Evolutionary conservation across 2,888 invertebrate species (phyloP), one percentile per base, ranked within the genome.

Genomic region (Synergus japonicus): DNA sequence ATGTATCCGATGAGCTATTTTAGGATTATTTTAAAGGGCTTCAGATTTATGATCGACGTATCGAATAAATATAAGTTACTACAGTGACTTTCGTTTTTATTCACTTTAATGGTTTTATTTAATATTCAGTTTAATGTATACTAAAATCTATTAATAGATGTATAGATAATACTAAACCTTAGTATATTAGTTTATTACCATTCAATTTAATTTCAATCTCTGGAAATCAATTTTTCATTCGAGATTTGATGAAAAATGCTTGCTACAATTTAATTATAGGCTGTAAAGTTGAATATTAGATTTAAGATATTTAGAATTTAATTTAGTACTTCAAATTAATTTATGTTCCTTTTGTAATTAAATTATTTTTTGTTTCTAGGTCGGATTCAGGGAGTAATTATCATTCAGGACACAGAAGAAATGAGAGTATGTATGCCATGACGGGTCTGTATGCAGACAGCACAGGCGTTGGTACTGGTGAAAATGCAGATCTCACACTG

Each of bases 381-480:
- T 92, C 92, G 49, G 91, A 91, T 85, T 92, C 92, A 0, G 92
- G 88, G 49, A 91, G 92, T 83, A 91, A 90, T 87, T 91, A 90
- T 84, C 89, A 91, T 82, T 83, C 89, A n/a, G 92, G 91, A 4
- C 92, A 92, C 92, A 95, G 96, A 90, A 95, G 96, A 92, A 97
- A 97, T 94, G 97, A 97, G 92, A 97, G 97, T 89, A 97, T 97
- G 96, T 97, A 97, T 92, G 96, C 97, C 86, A 96, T 97, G 96
- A 97, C 97, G 66, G 97, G 97, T 46, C 93, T 97, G 81, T 97
- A 97, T 92, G 96, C 96, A 82, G 96, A 96, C 90, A 94, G 94
- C 49, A 94, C 95, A 49, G 93, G 93, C 29, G 92, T 93, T 22
- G 93, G 93, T 5, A 92, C 93, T 15, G 94, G 93, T 13, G 94